A percentile compares a stretch with the other conserved stretches of the same genome.
These are phyloP conservation scores for Zelostemma sp. DNA, from an alignment of 1,140 invertebrate genomes.

Conservation along the genomic window DNA sequence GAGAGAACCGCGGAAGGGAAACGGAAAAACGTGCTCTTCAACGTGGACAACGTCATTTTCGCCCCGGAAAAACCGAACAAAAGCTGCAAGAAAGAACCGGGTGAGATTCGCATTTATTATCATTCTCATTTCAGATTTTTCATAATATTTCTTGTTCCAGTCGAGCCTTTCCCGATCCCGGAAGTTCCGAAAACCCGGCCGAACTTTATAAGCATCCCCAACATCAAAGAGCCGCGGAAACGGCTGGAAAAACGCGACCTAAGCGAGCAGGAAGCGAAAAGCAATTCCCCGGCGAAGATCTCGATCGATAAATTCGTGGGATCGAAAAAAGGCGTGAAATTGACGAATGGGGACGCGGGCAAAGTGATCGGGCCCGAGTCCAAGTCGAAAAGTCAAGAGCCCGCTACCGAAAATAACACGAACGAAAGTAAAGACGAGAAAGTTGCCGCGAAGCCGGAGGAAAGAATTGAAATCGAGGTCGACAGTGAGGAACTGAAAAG, in stretches of 20 bases:
- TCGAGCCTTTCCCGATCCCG: no score
- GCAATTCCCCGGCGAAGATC: constrained; percentile 41
- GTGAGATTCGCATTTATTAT: no score
- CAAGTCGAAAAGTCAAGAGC: not conserved
- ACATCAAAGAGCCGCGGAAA: constrained; percentile 62
- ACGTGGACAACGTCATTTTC: constrained; percentile 67
- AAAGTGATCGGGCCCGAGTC: not conserved
- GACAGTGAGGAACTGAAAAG: constrained; percentile 54
- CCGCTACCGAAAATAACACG: not conserved
- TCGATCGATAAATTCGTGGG: constrained; percentile 57
- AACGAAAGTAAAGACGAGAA: constrained; percentile 20
- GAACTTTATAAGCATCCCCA: constrained; percentile 66
- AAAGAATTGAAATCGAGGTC: constrained; percentile 47
- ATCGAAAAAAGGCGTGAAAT: constrained; percentile 31
- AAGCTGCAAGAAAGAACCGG: no score
- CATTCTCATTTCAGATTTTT: no score
- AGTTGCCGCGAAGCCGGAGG: constrained; percentile 20
- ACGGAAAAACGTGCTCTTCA: constrained; percentile 64
- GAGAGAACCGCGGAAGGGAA: constrained; percentile 61
- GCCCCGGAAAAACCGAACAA: constrained; percentile 63
- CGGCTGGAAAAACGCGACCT: constrained; percentile 38
- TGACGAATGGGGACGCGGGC: not conserved
- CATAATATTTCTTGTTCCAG: no score
- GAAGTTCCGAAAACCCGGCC: constrained; percentile 27
- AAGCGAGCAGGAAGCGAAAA: constrained; percentile 47